Evolutionary conservation across 1,140 invertebrate genomes (phyloP), one percentile per base, ranked within the genome.

Genomic region (Euura lappo): DNA sequence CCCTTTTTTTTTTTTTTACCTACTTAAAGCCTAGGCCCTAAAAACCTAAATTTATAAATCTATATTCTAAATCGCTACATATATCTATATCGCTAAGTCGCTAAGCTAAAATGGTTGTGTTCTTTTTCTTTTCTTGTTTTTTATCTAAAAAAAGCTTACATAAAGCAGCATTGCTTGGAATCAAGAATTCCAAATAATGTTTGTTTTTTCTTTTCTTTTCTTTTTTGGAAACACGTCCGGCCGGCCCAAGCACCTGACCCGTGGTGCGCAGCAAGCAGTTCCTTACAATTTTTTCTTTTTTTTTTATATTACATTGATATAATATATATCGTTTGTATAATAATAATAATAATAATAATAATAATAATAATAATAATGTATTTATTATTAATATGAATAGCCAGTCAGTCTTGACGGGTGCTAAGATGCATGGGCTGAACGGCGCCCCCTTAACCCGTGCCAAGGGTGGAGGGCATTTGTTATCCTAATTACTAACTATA

Each of bases 391-490:
- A 83, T 85, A 84, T 83, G 81, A 85, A 80, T 83, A 86, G 81
- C 84, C 84, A 85, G 83, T 86, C 85, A 85, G 84, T 85, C 83
- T 85, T 85, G 82, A 81, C 83, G 82, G 83, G 83, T 80, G 70
- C 81, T 71, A 79, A 79, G 79, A 85, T 83, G 81, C 78, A 81
- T 79, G 82, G 82, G 81, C 83, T 79, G 81, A 83, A 82, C 80
- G 80, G 81, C 77, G 75, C 77, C 77, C 66, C 70, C 74, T 72
- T 51, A 60, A 65, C 47, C n/a, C 44, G 42, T 64, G 45, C 7
- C 2, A 51, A 44, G 60, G 65, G 60, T 71, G 74, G 75, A 78
- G 77, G 81, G 80, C 80, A 80, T 76, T 78, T 79, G 71, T 78
- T 28, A 79, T 60, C 51, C 51, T 60, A 60, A 60, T 78, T 76